These are phyloP conservation scores for Bombus consobrinus DNA, from an alignment of 1,140 invertebrate species.

Conservation along the genomic window DNA sequence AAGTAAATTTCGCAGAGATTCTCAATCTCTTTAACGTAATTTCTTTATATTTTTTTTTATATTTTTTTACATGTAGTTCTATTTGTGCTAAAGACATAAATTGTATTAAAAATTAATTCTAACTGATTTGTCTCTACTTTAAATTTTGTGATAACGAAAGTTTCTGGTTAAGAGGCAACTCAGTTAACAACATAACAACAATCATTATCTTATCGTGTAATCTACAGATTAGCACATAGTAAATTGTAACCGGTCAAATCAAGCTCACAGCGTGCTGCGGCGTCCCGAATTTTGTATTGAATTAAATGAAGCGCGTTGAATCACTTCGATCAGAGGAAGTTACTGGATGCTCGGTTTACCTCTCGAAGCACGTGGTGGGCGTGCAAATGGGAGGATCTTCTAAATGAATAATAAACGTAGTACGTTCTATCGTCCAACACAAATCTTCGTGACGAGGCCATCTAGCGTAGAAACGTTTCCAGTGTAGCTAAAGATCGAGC, in stretches of 20 bases:
- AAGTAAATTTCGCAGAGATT: too few relatives aligned
- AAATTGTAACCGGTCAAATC: background rate
- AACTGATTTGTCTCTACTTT: too few relatives aligned
- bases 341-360: background rate
- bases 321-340: background rate
- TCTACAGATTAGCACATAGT: background rate
- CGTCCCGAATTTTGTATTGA: background rate
- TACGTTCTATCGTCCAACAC: background rate
- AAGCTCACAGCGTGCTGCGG: background rate
- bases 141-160: too few relatives aligned
- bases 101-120: too few relatives aligned
- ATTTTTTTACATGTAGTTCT: too few relatives aligned
- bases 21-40: too few relatives aligned
- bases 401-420: constrained; percentile 19
- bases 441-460: background rate
- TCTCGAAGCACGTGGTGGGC: background rate
- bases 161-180: too few relatives aligned
- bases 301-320: constrained; percentile 15
- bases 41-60: too few relatives aligned
- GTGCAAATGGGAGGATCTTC: background rate
- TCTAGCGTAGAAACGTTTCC: constrained; percentile 1
- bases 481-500: background rate
- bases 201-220: background rate
- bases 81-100: too few relatives aligned
- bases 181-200: background rate